Percentiles rank a stretch among this genome's conserved stretches.
Evolutionary conservation across 2,888 invertebrate genomes (phyloP).

Genomic region (Opisthograptis luteolata): DNA sequence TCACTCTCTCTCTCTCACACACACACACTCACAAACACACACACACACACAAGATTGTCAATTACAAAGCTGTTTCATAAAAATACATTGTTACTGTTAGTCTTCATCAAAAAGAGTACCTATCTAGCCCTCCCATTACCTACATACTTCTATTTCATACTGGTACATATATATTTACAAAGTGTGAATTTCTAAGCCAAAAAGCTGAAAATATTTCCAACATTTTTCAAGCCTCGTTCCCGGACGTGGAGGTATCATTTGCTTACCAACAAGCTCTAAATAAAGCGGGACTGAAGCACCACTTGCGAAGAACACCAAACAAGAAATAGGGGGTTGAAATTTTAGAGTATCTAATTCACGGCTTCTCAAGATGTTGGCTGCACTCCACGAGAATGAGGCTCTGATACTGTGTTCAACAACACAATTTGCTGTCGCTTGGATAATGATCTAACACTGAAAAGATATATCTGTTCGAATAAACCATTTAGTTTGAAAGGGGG

Average conservation of each 20-base stretch:
- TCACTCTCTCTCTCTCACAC: too few species aligned
- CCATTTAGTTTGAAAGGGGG: too few species aligned
- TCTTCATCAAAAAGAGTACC: too few species aligned
- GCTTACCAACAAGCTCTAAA: constrained; percentile 9
- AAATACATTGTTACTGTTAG: too few species aligned
- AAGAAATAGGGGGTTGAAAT: constrained; percentile 21
- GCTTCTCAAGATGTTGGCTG: constrained; percentile 18
- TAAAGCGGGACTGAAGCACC: constrained; percentile 12
- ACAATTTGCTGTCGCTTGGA: not conserved
- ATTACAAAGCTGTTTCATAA: too few species aligned
- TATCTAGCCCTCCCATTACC: too few species aligned
- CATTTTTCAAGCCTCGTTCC: not conserved
- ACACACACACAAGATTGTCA: too few species aligned
- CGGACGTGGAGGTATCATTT: constrained; percentile 16
- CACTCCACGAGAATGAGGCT: constrained; percentile 14
- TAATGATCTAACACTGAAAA: too few species aligned
- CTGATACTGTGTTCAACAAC: constrained; percentile 6
- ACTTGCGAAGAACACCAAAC: constrained; percentile 15
- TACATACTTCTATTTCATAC: too few species aligned
- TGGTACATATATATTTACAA: not conserved
- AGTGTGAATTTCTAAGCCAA: not conserved
- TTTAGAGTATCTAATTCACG: constrained; percentile 27
- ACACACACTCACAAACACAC: too few species aligned
- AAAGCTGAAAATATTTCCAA: not conserved
- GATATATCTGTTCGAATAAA: too few species aligned